Base-by-base conservation (phyloP, 1,140 invertebrate genomes). In the Hormaphis cornu region DNA sequence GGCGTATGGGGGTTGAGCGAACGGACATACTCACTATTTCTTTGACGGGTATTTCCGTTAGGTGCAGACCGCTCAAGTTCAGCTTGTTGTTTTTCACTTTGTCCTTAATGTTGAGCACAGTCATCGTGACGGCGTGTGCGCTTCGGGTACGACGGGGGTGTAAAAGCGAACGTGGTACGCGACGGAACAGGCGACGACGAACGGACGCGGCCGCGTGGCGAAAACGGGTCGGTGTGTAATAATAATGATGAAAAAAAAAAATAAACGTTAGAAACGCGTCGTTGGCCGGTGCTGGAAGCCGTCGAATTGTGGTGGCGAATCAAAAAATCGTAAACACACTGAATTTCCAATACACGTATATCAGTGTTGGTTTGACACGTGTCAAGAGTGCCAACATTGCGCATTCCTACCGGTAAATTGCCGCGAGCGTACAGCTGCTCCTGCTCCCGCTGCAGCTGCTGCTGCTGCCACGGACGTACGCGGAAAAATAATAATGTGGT, bases 281-380 rank as follows among this genome's bases (percentile, higher is more conserved):
- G n/a, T n/a, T n/a, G n/a, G n/a, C n/a, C 42, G 42, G 18, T 33
- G 61, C 44, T 16, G 28, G 9, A 26, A 50, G 28, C 18, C 1
- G 20, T 35, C 46, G 33, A 48, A n/a, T n/a, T n/a, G n/a, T n/a
- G n/a, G 61, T 66, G 61, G 20, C 14, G 14, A 46, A 20, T 16
- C 6, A 18, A 46, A 46, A 48, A 48, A 66, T 48, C 33, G 61
- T 66, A 66, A 66, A 66, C 42, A 66, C 42, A 48, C 44, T 35
- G 18, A 9, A 20, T 50, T 66, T 66, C 42, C 61, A 28, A 66
- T 66, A 66, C 61, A 66, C 61, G 61, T 66, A 61, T 61, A 66
- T 66, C 61, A 50, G 44, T 35, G 61, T 66, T 66, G 58, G 61
- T 44, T 46, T 66, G 61, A 66, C 61, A 66, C 61, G 61, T 66